Evolutionary conservation across 2,888 invertebrate genomes (phyloP), one percentile per base, ranked within the genome.

Genomic region (Homarus gammarus): DNA sequence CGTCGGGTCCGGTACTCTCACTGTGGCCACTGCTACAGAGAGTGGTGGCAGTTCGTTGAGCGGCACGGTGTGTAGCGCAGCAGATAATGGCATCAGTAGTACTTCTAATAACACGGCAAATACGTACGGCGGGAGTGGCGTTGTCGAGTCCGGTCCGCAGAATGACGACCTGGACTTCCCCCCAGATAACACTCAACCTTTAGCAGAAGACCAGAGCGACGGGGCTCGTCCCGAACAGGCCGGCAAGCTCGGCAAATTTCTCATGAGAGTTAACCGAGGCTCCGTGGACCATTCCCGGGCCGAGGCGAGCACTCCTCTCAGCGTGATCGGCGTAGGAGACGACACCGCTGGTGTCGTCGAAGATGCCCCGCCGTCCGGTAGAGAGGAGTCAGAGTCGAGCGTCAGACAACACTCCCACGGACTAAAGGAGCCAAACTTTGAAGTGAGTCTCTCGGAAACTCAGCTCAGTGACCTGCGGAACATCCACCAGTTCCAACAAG

Each of bases 181-280:
- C 33, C 6, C 79, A 51, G 68, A 56, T 8, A 40, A 33, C n/a
- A 12, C 56, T 18, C 27, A n/a, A 10, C n/a, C 31, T n/a, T 15
- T 73, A 12, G 15, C 8, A 36, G 73, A 38, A 27, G 40, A 40
- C 3, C 86, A 64, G 33, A 61, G 56, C 51, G 88, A 84, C 70
- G 88, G 84, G 5, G 56, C 61, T 70, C 83, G 84, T 10, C 88
- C 83, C 18, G 90, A 92, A 77, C 77, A 90, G 40, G 83, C 75
- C 27, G 90, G 92, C 12, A 88, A 90, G 72, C 87, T 90, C 22
- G 70, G 84, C 12, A 92, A 92, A 64, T 92, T 89, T 70, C 64
- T 90, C 38, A 88, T 79, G 73, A 75, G 89, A 36, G 77, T 77
- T 68, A 87, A 87, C 49, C 36, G 92, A 44, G 86, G 75, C 1